Percentiles rank a stretch among this genome's conserved stretches.
Evolutionary conservation across 2,888 invertebrate genomes (phyloP).

Genomic region (Crematogaster levior): DNA sequence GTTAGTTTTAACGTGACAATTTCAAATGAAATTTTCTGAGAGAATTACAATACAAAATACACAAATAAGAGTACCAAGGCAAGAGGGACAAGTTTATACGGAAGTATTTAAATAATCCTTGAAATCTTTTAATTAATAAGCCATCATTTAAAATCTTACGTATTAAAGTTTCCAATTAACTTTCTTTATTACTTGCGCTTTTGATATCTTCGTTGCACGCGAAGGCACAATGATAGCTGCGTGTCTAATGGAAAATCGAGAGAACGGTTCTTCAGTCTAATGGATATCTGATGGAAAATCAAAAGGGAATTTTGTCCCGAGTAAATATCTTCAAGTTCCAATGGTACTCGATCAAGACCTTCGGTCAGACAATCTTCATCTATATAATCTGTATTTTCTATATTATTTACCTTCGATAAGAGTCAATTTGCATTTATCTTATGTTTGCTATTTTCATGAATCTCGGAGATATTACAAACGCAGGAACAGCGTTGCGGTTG

Average conservation of each 20-base stretch:
- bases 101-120: neutral
- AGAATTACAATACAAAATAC: neutral
- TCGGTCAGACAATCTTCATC: neutral
- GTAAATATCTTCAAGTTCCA: constrained; percentile 13
- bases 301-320: constrained; percentile 4
- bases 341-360: neutral
- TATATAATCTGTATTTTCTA: constrained; percentile 6
- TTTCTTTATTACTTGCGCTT: neutral
- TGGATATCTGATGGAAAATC: constrained; percentile 29
- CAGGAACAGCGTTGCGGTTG: neutral
- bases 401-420: neutral
- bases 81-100: neutral
- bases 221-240: neutral
- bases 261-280: neutral
- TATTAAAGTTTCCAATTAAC: neutral
- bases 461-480: constrained; percentile 19
- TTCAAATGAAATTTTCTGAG: neutral
- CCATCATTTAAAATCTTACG: neutral
- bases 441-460: neutral
- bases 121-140: neutral
- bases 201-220: neutral
- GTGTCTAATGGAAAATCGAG: constrained; percentile 23
- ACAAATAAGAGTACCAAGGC: neutral
- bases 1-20: neutral
- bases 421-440: constrained; percentile 8